Evolutionary conservation across 2,113 vertebrate genomes (phyloP).

Genomic region (Gavia stellata): DNA sequence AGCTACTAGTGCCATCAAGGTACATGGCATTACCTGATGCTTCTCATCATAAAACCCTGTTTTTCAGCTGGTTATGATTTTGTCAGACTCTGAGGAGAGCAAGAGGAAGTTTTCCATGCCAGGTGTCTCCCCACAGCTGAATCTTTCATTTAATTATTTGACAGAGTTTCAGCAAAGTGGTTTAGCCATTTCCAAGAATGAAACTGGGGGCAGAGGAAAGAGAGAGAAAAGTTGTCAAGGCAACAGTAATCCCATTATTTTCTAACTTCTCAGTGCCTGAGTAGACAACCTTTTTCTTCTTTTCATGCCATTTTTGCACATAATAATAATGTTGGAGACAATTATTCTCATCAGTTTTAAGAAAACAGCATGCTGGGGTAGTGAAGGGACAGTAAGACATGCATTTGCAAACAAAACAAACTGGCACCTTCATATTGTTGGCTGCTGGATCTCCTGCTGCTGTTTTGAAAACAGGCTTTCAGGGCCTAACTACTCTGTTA

Average conservation of each 20-base stretch:
- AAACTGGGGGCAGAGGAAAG: neutral
- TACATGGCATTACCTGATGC: neutral
- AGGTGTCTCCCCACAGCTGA: neutral
- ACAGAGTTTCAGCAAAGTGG: neutral
- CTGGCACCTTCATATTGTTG: neutral
- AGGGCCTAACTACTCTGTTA: neutral
- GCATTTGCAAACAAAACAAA: neutral
- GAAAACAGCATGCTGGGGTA: neutral
- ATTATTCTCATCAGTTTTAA: neutral
- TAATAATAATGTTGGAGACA: neutral
- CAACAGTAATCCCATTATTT: conserved; percentile 50
- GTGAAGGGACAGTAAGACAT: neutral
- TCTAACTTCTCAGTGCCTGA: conserved; percentile 27
- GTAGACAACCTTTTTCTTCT: conserved; percentile 18
- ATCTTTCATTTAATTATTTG: conserved; percentile 4
- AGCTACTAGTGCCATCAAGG: neutral
- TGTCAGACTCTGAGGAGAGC: neutral
- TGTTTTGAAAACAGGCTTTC: neutral
- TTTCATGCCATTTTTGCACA: neutral
- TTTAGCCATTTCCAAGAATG: conserved; percentile 9
- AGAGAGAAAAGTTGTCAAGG: conserved; percentile 46
- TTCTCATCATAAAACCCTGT: neutral
- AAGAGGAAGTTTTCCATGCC: neutral
- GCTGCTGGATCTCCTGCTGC: neutral
- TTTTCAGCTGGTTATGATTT: neutral